Base-by-base conservation (phyloP, 1,140 invertebrate species). In the Zophobas morio region DNA sequence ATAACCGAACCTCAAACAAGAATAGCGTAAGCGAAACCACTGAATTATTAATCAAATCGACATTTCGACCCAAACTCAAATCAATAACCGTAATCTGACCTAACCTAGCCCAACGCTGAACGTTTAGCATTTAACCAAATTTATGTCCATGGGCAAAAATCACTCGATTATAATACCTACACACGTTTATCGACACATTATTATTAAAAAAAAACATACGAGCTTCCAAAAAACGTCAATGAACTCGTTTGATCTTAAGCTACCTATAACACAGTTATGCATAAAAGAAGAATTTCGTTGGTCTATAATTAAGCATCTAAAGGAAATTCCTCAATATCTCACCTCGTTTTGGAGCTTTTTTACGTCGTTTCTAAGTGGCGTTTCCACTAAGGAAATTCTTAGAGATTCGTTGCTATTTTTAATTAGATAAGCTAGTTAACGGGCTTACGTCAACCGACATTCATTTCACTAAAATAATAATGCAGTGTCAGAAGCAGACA, bases 301-400 rank as follows among this genome's bases (percentile, higher is more conserved):
- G 3, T 46, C 42, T 46, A 46, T 46, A 46, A 46, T 46, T 46
- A 46, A 46, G 42, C 42, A 46, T 46, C 42, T 8, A 46, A 46
- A 46, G 42, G 42, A 46, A 46, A 46, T 46, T 46, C 42, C 42
- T 8, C 42, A 3, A 8, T 46, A 46, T 4, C 3, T 46, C 8
- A 46, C 3, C 3, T 46, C 42, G 8, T 4, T 8, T 3, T 8
- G 8, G 8, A 46, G 8, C 3, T 46, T 3, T 46, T 8, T 8
- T 8, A 4, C 42, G 8, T 4, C 42, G 42, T 46, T 46, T 46
- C 8, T 4, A 46, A 46, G 3, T 46, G 42, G 42, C 42, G 8
- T 46, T 46, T 46, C 42, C 42, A 46, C 42, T 46, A 46, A 46
- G 42, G 42, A 46, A 46, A 46, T 46, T 46, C 42, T 46, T 46